A percentile compares a stretch with the other conserved stretches of the same genome.
Conservation (phyloP, 2,113 vertebrate species). For the Dromas ardeola region DNA sequence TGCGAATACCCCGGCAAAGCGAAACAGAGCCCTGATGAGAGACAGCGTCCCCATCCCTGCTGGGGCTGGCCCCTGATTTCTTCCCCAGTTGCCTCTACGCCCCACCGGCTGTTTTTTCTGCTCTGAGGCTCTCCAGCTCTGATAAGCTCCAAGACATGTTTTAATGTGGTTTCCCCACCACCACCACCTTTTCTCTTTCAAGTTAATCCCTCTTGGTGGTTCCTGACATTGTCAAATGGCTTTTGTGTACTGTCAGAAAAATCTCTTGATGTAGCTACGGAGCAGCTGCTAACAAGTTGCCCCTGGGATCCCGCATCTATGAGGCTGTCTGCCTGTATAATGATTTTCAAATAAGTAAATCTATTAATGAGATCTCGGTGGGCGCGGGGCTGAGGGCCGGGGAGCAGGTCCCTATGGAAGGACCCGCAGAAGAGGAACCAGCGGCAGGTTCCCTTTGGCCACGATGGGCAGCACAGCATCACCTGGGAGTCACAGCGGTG, state of each 20-base stretch:
- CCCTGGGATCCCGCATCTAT: slow-evolving; percentile 15
- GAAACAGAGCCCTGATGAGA: background rate
- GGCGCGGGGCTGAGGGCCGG: background rate
- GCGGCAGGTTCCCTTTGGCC: background rate
- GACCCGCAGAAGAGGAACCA: background rate
- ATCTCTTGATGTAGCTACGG: slow-evolving; percentile 25
- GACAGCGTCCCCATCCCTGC: background rate
- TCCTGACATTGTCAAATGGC: slow-evolving; percentile 1
- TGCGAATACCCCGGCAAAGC: background rate
- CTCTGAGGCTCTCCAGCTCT: background rate
- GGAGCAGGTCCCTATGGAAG: background rate
- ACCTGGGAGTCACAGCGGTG: background rate
- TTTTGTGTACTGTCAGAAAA: background rate
- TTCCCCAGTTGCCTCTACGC: background rate
- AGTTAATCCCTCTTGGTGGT: slow-evolving; percentile 28
- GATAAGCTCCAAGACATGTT: background rate
- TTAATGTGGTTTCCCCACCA: background rate
- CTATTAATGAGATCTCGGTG: slow-evolving; percentile 49
- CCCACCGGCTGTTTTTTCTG: background rate
- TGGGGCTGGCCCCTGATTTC: background rate
- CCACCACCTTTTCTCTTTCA: background rate
- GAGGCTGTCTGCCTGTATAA: slow-evolving; percentile 47
- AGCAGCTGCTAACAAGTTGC: slow-evolving; percentile 52
- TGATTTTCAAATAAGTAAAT: slow-evolving; percentile 53
- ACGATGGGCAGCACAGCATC: background rate